Conservation (phyloP, 2,113 vertebrate genomes). For the Mormoops blainvillei region DNA sequence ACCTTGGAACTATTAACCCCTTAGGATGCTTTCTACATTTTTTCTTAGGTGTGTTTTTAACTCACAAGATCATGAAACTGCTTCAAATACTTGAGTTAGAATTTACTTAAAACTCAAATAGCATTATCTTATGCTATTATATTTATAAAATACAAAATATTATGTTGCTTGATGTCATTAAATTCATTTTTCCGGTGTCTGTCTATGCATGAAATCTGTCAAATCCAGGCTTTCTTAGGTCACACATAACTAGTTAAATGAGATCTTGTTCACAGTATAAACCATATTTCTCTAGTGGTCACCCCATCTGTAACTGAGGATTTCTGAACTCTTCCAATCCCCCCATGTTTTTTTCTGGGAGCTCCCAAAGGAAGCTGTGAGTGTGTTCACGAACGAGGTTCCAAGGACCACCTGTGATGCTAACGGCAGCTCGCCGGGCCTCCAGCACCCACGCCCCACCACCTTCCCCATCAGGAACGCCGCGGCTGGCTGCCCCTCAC, state of each 20-base stretch:
- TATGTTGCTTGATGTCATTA: background rate
- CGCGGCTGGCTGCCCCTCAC: background rate
- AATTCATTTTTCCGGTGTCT: background rate
- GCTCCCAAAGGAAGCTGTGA: background rate
- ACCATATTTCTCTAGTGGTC: background rate
- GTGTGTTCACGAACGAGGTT: background rate
- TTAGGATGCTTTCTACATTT: background rate
- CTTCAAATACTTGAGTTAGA: background rate
- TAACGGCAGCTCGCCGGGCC: background rate
- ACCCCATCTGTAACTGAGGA: background rate
- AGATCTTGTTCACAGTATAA: background rate
- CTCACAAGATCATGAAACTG: background rate
- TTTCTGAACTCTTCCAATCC: background rate
- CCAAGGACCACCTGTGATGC: background rate
- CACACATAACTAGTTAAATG: background rate
- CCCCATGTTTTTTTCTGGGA: background rate
- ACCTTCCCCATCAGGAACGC: background rate
- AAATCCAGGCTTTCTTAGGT: background rate
- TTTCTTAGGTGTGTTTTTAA: slow-evolving; percentile 1
- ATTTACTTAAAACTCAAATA: slow-evolving; percentile 18
- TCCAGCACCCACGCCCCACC: fast-evolving
- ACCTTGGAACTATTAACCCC: slow-evolving; percentile 43
- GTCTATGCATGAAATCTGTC: background rate
- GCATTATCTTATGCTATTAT: background rate
- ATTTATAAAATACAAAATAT: background rate